Conservation (phyloP, 2,113 vertebrate species). For the Cochlearius cochlearius region DNA sequence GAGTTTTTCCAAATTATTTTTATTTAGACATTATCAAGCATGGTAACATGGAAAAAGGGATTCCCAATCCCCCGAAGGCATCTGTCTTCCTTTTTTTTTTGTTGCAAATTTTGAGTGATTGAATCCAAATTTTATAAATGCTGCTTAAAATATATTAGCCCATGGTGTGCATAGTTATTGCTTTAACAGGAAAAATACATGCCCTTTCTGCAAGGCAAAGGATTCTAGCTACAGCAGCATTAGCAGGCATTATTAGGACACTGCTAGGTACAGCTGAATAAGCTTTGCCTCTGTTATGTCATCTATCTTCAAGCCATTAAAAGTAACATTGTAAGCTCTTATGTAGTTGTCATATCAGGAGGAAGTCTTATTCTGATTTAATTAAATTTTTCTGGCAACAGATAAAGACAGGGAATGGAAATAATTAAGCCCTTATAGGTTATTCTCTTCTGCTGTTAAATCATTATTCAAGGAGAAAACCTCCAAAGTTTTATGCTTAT, state of each 20-base stretch:
- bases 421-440: slow-evolving; percentile 24
- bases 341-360: slow-evolving; percentile 22
- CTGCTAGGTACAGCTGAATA: not conserved
- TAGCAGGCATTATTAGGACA: not conserved
- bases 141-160: not conserved
- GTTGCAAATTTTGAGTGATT: not conserved
- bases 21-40: not conserved
- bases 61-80: not conserved
- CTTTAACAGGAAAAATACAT: not conserved
- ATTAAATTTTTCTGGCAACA: slow-evolving; percentile 45
- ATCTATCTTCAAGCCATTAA: slow-evolving; percentile 21
- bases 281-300: not conserved
- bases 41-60: not conserved
- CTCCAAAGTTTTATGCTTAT: not conserved
- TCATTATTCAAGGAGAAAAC: slow-evolving; percentile 19
- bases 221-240: not conserved
- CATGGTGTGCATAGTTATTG: not conserved
- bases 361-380: slow-evolving; percentile 27
- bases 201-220: not conserved
- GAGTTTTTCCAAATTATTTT: not conserved
- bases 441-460: not conserved
- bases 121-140: not conserved
- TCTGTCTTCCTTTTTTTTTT: not conserved
- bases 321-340: slow-evolving; percentile 22
- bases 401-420: slow-evolving; percentile 22